These are phyloP conservation scores for Papilio gigon DNA, from an alignment of 2,888 invertebrate species.

Conservation along the genomic window DNA sequence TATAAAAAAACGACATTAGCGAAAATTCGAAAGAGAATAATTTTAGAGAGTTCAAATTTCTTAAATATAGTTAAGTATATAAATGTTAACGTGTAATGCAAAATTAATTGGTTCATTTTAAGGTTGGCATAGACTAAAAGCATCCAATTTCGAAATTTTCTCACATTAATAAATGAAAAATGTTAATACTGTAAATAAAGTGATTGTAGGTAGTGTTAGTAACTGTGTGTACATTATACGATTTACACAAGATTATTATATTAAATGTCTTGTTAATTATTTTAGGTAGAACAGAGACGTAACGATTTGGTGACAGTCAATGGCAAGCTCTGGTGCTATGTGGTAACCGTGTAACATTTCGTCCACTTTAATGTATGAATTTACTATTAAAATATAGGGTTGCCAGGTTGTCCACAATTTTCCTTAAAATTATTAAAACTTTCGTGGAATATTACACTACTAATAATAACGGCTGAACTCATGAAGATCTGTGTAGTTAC, in stretches of 20 bases:
- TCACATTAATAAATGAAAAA: background rate
- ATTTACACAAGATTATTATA: background rate
- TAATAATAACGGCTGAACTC: no score
- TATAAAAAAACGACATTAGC: background rate
- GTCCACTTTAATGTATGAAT: constrained; percentile 15
- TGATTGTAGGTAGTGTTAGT: background rate
- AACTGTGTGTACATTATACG: background rate
- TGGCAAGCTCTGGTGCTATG: constrained; percentile 43
- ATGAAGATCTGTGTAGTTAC: no score
- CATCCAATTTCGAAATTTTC: background rate
- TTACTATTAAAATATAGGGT: constrained; percentile 10
- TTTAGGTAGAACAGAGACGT: constrained; percentile 17
- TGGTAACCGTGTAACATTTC: constrained; percentile 6
- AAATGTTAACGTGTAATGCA: no score
- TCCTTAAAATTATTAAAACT: background rate
- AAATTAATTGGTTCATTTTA: no score
- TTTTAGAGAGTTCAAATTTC: no score
- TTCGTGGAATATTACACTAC: no score
- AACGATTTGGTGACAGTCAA: constrained; percentile 43
- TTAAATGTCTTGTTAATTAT: constrained; percentile 1
- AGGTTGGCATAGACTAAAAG: background rate
- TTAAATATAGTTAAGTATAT: no score
- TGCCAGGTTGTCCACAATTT: background rate
- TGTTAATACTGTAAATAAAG: background rate
- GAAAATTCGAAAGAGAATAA: constrained; percentile 5